phyloP scores from a whole-genome alignment of 2,888 invertebrate species.

The Drosophila atroscutellata region DNA sequence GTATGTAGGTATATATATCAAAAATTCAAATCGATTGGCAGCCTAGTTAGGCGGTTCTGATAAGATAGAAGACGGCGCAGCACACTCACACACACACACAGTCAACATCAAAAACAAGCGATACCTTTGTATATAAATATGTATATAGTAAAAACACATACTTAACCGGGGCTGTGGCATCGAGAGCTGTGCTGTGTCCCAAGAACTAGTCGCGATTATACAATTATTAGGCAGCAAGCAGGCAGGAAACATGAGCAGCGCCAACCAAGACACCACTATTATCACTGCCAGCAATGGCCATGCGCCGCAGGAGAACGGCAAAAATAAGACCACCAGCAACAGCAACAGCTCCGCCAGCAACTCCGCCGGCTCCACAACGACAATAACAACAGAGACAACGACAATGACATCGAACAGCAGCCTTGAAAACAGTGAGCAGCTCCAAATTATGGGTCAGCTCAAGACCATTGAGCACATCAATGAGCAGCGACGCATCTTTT shows the following conservation, averaged over 20 bases:
- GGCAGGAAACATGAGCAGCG: slow-evolving; percentile 52
- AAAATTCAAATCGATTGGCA: slow-evolving; percentile 72
- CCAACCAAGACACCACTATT: slow-evolving; percentile 21
- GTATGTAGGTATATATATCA: slow-evolving; percentile 24
- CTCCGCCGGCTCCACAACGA: background rate
- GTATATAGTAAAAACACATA: slow-evolving; percentile 1
- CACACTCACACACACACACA: slow-evolving; percentile 11
- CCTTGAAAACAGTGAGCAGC: slow-evolving; percentile 30
- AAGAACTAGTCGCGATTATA: slow-evolving; percentile 58
- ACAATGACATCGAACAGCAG: slow-evolving; percentile 1
- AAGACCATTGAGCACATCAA: slow-evolving; percentile 78
- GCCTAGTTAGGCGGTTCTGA: slow-evolving; percentile 70
- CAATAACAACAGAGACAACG: background rate
- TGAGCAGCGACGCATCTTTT: slow-evolving; percentile 77
- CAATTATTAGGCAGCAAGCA: slow-evolving; percentile 47
- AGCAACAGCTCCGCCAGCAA: background rate
- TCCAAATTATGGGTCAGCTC: slow-evolving; percentile 74
- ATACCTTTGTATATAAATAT: slow-evolving; percentile 17
- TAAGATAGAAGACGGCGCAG: slow-evolving; percentile 65
- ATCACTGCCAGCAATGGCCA: slow-evolving; percentile 32
- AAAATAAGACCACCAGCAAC: background rate
- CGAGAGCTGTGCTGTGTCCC: slow-evolving; percentile 31
- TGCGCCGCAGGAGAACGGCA: slow-evolving; percentile 19
- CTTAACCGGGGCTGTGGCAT: slow-evolving; percentile 28
- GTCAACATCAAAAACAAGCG: slow-evolving; percentile 9